These are phyloP conservation scores for Crenuchus spilurus DNA, from an alignment of 2,797 vertebrate genomes.

Conservation along the genomic window DNA sequence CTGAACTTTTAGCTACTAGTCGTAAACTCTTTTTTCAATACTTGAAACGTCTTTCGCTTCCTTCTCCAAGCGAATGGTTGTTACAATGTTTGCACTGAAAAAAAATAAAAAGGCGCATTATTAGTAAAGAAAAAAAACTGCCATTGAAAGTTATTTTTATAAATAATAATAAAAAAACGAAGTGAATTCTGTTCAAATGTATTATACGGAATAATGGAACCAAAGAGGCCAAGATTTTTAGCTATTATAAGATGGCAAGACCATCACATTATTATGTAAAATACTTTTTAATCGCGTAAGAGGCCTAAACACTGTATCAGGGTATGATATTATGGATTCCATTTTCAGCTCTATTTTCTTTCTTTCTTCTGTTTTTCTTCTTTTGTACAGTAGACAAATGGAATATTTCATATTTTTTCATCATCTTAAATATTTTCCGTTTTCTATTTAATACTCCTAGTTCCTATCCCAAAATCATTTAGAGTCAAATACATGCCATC, in stretches of 20 bases:
- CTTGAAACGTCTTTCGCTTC: conserved; percentile 93
- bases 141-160: conserved; percentile 98
- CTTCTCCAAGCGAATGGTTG: conserved; percentile 88
- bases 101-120: conserved; percentile 79
- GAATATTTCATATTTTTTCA: conserved; percentile 82
- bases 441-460: conserved; percentile 91
- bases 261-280: conserved; percentile 79
- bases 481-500: conserved; percentile 85
- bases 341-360: conserved; percentile 78
- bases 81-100: conserved; percentile 97
- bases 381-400: conserved; percentile 88
- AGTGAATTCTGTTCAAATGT: conserved; percentile 92
- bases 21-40: conserved; percentile 85
- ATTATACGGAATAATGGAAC: conserved; percentile 94
- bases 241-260: conserved; percentile 84
- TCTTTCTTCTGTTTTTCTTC: conserved; percentile 83
- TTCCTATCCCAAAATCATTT: conserved; percentile 88
- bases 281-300: conserved; percentile 77
- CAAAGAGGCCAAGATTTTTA: conserved; percentile 93
- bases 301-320: conserved; percentile 93
- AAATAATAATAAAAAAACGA: conserved; percentile 86
- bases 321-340: conserved; percentile 85
- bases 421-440: conserved; percentile 78
- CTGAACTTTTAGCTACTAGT: conserved; percentile 78
- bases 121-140: conserved; percentile 79